Evolutionary conservation across 1,140 invertebrate species (phyloP).

Genomic region (Scaptomyza montana): DNA sequence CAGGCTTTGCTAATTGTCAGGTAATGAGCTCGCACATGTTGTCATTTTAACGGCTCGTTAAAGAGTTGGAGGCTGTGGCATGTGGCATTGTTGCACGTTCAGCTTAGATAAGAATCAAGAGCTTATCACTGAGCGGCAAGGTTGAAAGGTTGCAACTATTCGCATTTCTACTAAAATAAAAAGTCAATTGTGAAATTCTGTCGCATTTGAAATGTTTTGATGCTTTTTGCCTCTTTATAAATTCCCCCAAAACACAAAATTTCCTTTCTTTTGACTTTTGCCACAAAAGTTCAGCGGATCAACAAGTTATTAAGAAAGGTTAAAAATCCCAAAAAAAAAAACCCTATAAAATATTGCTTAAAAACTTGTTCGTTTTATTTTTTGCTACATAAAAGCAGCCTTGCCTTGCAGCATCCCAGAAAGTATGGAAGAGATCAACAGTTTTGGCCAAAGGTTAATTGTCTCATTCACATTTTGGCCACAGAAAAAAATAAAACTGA

Average conservation of each 20-base stretch:
- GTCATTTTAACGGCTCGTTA: conserved; percentile 35
- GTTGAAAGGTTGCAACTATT: not conserved
- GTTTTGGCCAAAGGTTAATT: conserved; percentile 59
- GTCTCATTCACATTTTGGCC: conserved; percentile 25
- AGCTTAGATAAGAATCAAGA: not conserved
- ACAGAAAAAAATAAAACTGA: conserved; percentile 3
- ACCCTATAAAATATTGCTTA: conserved; percentile 26
- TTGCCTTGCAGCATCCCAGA: conserved; percentile 23
- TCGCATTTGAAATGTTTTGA: not conserved
- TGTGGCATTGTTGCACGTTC: conserved; percentile 45
- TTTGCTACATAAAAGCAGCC: not conserved
- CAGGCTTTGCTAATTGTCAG: conserved; percentile 22
- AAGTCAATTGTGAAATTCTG: conserved; percentile 32
- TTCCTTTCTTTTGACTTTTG: conserved; percentile 2
- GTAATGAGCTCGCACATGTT: conserved; percentile 39
- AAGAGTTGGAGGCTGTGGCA: conserved; percentile 26
- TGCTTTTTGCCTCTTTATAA: conserved; percentile 27
- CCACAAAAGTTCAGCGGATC: conserved; percentile 20
- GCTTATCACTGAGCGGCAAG: not conserved
- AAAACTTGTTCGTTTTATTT: conserved; percentile 50
- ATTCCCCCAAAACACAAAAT: conserved; percentile 30
- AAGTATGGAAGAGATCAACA: conserved; percentile 42
- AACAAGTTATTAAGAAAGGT: conserved; percentile 24
- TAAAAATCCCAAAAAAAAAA: conserved; percentile 20
- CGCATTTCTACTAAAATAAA: conserved; percentile 6